Base-by-base conservation (phyloP, 2,113 vertebrate species). In the Canis aureus region DNA sequence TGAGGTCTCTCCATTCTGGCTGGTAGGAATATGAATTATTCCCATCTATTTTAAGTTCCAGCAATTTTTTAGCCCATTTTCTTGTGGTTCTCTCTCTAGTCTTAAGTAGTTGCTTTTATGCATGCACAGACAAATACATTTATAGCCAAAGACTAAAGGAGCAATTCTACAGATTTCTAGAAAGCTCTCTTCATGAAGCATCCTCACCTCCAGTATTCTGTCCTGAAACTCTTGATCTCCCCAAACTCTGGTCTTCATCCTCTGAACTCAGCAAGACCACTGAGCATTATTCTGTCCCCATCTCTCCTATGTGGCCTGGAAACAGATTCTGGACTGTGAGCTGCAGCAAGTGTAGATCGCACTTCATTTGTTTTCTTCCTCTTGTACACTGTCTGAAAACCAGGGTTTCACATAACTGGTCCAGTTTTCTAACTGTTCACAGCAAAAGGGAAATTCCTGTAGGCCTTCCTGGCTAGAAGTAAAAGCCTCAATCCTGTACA, bases 391-490 rank as follows among this genome's bases (percentile, higher is more conserved):
- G 62, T 55, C 64, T 74, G 29, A 67, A 94, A 97, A 87, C 9
- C 13, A 53, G 35, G 62, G 71, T 35, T 84, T 76, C 20, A 89
- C 69, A 43, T 20, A 78, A 11, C 51, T 78, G 38, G 79, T 79
- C 19, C 23, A 43, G 83, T 78, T 89, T 94, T 78, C 62, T 96
- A 85, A 87, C 27, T 95, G 86, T 96, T 94, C 95, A 97, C 20
- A 89, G 67, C 25, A 73, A 89, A 91, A 43, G 84, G 82, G 87
- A 94, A 96, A 97, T 94, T 97, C 90, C 91, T 95, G 8, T 32
- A 78, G 67, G 51, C 69, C 93, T 94, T 86, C 55, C 38, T 19
- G 13, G 38, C 78, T 38, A 76, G 66, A 84, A 74, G 49, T 25
- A 22, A 74, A 89, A 89, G 87, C n/a, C 43, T 86, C 83, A 82